Evolutionary conservation across 2,888 invertebrate genomes (phyloP).

Genomic region (Lasioglossum zephyrum): DNA sequence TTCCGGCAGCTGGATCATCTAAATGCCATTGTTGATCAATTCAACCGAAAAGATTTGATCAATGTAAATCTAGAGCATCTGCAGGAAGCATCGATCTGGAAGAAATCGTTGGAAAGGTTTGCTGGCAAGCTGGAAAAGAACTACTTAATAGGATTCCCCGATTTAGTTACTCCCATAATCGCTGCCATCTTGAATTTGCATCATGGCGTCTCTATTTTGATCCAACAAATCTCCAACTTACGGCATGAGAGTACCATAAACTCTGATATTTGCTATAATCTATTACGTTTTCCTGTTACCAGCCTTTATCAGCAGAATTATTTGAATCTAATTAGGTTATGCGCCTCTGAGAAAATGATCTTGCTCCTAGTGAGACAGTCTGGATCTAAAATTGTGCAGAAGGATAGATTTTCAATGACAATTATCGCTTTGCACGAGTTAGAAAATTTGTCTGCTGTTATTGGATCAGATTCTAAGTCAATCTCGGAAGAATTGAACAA

Average conservation of each 20-base stretch:
- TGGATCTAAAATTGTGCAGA: constrained; percentile 55
- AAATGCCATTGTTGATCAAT: neutral
- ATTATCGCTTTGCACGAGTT: constrained; percentile 90
- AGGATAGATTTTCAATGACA: constrained; percentile 86
- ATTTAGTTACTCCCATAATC: constrained; percentile 90
- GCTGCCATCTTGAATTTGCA: constrained; percentile 89
- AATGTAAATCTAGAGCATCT: constrained; percentile 46
- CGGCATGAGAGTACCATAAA: constrained; percentile 75
- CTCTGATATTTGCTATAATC: constrained; percentile 81
- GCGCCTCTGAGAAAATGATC: constrained; percentile 83
- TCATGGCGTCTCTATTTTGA: constrained; percentile 87
- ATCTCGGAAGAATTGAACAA: constrained; percentile 85
- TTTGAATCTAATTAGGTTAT: constrained; percentile 85
- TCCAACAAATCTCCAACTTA: constrained; percentile 85
- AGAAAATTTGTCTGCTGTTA: constrained; percentile 87
- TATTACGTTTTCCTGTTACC: constrained; percentile 86
- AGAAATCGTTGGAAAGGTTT: constrained; percentile 86
- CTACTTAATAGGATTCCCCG: constrained; percentile 90
- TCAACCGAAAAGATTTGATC: constrained; percentile 32
- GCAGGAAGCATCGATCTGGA: constrained; percentile 85
- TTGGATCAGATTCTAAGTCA: constrained; percentile 85
- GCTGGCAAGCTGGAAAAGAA: constrained; percentile 85
- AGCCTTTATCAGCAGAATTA: constrained; percentile 79
- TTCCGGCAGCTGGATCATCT: constrained; percentile 71
- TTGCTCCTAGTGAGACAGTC: constrained; percentile 81